These are phyloP conservation scores for Trachelus stipa DNA, from an alignment of 2,888 invertebrate species.

Conservation along the genomic window DNA sequence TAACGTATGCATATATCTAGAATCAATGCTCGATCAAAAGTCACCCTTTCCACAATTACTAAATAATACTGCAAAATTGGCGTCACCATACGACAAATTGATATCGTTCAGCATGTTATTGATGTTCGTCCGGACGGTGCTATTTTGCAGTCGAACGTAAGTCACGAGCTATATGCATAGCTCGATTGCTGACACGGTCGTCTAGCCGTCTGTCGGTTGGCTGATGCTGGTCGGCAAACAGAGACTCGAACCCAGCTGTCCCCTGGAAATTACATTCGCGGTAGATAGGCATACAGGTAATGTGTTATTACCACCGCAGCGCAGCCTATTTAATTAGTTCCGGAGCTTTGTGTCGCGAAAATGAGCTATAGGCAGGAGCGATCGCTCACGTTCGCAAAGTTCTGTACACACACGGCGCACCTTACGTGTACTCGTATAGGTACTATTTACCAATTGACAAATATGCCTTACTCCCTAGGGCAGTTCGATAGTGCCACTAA, in stretches of 20 bases:
- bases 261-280: constrained; percentile 3
- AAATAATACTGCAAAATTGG: background rate
- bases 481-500: background rate
- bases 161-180: background rate
- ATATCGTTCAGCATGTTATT: background rate
- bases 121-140: background rate
- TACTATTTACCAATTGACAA: background rate
- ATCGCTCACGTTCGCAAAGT: background rate
- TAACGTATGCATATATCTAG: background rate
- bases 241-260: background rate
- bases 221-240: background rate
- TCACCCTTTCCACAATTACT: background rate
- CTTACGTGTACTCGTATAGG: background rate
- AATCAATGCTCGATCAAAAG: background rate
- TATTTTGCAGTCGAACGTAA: background rate
- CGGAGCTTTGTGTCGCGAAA: constrained; percentile 32
- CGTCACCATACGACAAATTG: background rate
- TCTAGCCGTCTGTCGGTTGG: background rate
- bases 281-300: constrained; percentile 21
- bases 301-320: constrained; percentile 39
- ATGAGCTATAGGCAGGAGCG: background rate
- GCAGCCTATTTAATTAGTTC: constrained; percentile 46
- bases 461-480: background rate
- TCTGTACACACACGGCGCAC: background rate
- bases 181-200: background rate